Base-by-base conservation (phyloP, 92 coral and sea anemone genomes). In the Actinostola sp. region DNA sequence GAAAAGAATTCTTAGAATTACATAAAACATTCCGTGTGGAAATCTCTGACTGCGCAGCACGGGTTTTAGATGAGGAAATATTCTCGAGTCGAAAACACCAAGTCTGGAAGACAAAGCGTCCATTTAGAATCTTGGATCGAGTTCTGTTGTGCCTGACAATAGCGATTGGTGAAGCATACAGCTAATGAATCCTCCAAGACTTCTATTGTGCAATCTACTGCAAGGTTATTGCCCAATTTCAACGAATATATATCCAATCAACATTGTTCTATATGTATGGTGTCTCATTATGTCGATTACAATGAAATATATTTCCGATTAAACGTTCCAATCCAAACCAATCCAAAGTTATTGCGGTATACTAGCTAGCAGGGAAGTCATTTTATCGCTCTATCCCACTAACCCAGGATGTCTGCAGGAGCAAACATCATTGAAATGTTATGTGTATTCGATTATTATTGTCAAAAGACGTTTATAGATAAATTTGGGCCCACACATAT, bases 151-250 rank as follows among this genome's bases (percentile, higher is more conserved):
- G 9, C 29, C 13, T 15, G 7, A 53, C 60, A 53, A 53, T 20
- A 25, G 60, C 60, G 20, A 53, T 53, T 31, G 60, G 3, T 53
- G 30, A 53, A 20, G 60, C 60, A 24, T 21, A 24, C 3, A 23
- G 13, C 30, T 53, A 53, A 53, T 20, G 3, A 53, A 53, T 53
- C 13, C 30, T 31, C 2, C 29, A 20, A 53, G 60, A 2, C 60
- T 3, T 2, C 38, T 27, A 27, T 57, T 57, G 39, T 57, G 63
- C 4, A 10, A n/a, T 30, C 28, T 57, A n/a, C n/a, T 57, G 16
- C 21, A 57, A 57, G 28, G 39, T 57, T 57, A 27, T 57, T 57
- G 63, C 36, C 13, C 36, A 57, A 57, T 57, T 30, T 38, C 63
- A 57, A 30, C 63, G 28, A 57, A 57, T 30, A 57, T 5, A 27